Evolutionary conservation across 2,888 invertebrate species (phyloP), one percentile per base, ranked within the genome.

Genomic region (Cataglyphis altisquamis): DNA sequence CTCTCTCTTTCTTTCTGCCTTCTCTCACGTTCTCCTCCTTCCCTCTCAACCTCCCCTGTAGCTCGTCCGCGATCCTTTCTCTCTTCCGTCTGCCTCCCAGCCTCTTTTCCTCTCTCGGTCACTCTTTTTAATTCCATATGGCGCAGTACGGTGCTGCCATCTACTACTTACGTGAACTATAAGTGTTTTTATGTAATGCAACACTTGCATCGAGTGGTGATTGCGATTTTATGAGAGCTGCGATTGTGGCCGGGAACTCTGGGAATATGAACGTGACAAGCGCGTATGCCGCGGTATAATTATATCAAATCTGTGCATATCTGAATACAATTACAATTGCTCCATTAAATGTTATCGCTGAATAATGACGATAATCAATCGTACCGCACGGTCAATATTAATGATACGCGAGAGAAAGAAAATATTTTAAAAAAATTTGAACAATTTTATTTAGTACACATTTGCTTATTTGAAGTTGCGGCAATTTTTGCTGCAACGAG

Each of bases 121-220:
- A 12, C 78, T 68, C 86, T 89, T 82, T 91, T 91, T 90, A 90
- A 90, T 90, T 89, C 90, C 82, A 82, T 80, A 64, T 81, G 55
- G 85, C 77, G 80, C 91, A 90, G 89, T 90, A 64, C 87, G 91
- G 93, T 93, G 93, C 93, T 93, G 93, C 93, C 93, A 92, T 89
- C 93, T 92, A 86, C 89, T 89, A 90, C 89, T 91, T 89, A 80
- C 87, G 55, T 80, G 91, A 93, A 91, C 92, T 91, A 45, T 45
- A 92, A 82, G 68, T 77, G 77, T 86, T 87, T 89, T 90, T 90
- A 78, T 70, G 10, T 73, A 73, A 66, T 74, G 86, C 75, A 84
- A 88, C 86, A 80, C 87, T 87, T 68, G 80, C 86, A 25, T 55
- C 63, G 72, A 70, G 68, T 45, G 73, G 64, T 55, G 57, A 84